Evolutionary conservation across 2,888 invertebrate genomes (phyloP).

Genomic region (Metopia argyrocephala): DNA sequence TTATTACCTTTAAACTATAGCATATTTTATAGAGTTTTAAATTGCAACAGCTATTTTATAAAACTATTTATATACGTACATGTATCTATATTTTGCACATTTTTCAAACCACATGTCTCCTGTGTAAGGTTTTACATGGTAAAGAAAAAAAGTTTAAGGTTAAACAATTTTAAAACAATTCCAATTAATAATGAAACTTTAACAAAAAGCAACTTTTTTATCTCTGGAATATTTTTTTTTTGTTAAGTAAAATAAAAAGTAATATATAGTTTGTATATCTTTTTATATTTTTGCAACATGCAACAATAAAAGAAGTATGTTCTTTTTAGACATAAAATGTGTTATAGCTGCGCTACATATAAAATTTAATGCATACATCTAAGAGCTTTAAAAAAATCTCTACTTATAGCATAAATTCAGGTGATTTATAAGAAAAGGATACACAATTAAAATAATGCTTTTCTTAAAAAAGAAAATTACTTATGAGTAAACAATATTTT

Average conservation of each 20-base stretch:
- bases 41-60: constrained; percentile 5
- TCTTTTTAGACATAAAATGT: background rate
- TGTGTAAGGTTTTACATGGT: too few species aligned
- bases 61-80: constrained; percentile 3
- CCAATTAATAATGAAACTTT: constrained; percentile 63
- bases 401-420: background rate
- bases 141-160: constrained; percentile 41
- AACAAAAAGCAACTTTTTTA: constrained; percentile 34
- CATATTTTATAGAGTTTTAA: constrained; percentile 3
- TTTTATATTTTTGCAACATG: background rate
- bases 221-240: constrained; percentile 4
- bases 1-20: constrained; percentile 15
- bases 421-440: background rate
- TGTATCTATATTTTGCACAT: background rate
- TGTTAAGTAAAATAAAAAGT: too few species aligned
- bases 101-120: constrained; percentile 47
- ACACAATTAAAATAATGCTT: background rate
- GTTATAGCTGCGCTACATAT: background rate
- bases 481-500: too few species aligned
- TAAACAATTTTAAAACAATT: constrained; percentile 63
- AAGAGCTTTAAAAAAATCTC: background rate
- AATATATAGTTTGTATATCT: background rate
- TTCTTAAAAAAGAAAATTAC: background rate
- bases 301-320: background rate
- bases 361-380: background rate